These are phyloP conservation scores for Papilio dardanus DNA, from an alignment of 1,140 invertebrate genomes.

Conservation along the genomic window DNA sequence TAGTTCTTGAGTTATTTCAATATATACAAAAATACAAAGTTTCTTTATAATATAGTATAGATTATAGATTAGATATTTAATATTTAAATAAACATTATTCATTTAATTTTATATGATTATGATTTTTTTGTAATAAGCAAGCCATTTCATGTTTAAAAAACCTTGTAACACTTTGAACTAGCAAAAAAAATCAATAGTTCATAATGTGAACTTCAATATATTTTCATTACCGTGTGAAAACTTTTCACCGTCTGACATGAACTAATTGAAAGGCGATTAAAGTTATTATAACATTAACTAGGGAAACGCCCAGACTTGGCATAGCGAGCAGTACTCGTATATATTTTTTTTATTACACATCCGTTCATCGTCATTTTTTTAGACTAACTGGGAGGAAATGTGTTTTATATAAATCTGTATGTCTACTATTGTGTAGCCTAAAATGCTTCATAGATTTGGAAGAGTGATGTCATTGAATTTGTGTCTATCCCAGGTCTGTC, in stretches of 20 bases:
- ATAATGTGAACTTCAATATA: slow-evolving; percentile 4
- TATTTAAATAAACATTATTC: too few species aligned
- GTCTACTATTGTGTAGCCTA: too few species aligned
- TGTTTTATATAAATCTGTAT: too few species aligned
- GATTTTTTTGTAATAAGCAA: not conserved
- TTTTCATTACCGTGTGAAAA: not conserved
- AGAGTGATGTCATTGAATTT: too few species aligned
- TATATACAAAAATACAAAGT: too few species aligned
- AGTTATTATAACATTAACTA: not conserved
- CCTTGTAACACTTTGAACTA: slow-evolving; percentile 10
- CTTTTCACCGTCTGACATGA: not conserved
- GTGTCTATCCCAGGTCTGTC: too few species aligned
- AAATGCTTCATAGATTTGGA: too few species aligned
- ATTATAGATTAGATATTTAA: too few species aligned
- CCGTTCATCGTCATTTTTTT: not conserved
- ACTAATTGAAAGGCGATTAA: not conserved
- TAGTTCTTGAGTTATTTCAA: too few species aligned
- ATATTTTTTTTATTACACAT: not conserved
- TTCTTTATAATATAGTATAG: too few species aligned
- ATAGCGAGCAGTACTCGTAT: not conserved
- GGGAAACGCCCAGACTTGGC: not conserved
- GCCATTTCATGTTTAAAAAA: slow-evolving; percentile 1
- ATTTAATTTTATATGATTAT: too few species aligned
- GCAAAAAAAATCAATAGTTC: slow-evolving; percentile 12
- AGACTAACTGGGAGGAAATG: not conserved